A percentile compares a stretch with the other conserved stretches of the same genome.
These are phyloP conservation scores for Perdita meconis DNA, from an alignment of 2,888 invertebrate genomes.

Conservation along the genomic window DNA sequence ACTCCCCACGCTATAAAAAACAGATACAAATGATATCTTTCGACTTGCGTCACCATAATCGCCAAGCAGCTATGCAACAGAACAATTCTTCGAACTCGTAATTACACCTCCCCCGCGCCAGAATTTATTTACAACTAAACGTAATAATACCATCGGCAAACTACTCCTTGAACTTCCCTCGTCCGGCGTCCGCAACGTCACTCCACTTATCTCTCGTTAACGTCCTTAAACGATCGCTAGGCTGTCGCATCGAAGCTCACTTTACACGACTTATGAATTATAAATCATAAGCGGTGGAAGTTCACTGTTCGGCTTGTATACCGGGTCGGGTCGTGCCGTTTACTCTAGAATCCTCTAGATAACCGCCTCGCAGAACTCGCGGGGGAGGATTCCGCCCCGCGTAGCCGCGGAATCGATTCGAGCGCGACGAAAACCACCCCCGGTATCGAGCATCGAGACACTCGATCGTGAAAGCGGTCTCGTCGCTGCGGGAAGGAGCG, in stretches of 20 bases:
- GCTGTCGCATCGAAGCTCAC: constrained; percentile 1
- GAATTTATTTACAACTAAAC: too few species aligned
- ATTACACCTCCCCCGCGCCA: too few species aligned
- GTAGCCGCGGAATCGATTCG: constrained; percentile 12
- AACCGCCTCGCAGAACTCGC: too few species aligned
- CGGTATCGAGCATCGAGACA: neutral
- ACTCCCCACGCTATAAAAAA: too few species aligned
- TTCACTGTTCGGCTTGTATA: constrained; percentile 28
- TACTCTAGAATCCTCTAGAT: constrained; percentile 23
- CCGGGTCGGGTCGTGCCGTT: neutral
- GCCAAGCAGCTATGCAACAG: too few species aligned
- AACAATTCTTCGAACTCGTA: too few species aligned
- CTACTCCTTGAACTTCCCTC: constrained; percentile 8
- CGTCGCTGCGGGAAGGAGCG: neutral
- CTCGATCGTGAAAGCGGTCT: neutral
- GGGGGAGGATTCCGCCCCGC: too few species aligned
- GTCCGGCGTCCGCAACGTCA: neutral
- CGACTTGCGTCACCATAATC: too few species aligned
- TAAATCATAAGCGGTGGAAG: constrained; percentile 54
- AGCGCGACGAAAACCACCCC: too few species aligned
- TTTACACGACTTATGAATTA: constrained; percentile 68
- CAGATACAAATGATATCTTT: too few species aligned
- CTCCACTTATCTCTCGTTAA: constrained; percentile 18
- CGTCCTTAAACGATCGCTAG: neutral
- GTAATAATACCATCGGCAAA: constrained; percentile 10